These are phyloP conservation scores for Cephus rjabovi DNA, from an alignment of 2,888 invertebrate species.

Conservation along the genomic window DNA sequence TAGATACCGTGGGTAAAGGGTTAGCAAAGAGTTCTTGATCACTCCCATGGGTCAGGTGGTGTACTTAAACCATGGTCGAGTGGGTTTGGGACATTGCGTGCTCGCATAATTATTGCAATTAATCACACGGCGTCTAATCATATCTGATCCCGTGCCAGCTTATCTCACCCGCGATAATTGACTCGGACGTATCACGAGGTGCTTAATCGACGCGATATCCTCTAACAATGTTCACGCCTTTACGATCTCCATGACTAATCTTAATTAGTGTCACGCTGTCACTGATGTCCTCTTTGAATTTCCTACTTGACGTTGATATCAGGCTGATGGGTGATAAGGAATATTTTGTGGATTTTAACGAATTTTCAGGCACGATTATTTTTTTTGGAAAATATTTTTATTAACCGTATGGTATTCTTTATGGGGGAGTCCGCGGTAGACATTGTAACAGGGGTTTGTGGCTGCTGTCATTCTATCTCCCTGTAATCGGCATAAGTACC, in stretches of 20 bases:
- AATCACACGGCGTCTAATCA: slow-evolving; percentile 39
- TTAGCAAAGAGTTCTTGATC: not conserved
- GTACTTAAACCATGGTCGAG: not conserved
- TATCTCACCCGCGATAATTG: slow-evolving; percentile 41
- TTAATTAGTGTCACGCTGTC: not conserved
- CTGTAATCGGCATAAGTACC: not conserved
- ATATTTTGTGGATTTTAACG: not conserved
- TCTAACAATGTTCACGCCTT: slow-evolving; percentile 9
- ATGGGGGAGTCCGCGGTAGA: not conserved
- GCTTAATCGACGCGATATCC: slow-evolving; percentile 13
- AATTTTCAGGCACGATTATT: not conserved
- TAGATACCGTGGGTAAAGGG: not conserved
- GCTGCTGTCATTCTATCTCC: not conserved
- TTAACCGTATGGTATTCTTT: not conserved
- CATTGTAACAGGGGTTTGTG: not conserved
- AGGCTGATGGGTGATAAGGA: not conserved
- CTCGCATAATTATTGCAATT: slow-evolving; percentile 41
- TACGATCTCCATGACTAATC: slow-evolving; percentile 4
- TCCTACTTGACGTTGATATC: not conserved
- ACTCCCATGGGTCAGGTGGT: not conserved
- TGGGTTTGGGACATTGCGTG: slow-evolving; percentile 29
- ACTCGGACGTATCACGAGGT: slow-evolving; percentile 37
- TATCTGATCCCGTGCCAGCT: slow-evolving; percentile 35
- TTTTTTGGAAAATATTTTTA: not conserved
- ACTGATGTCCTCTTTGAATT: not conserved